phyloP scores from a whole-genome alignment of 2,113 vertebrate species.

The Nanorana parkeri region DNA sequence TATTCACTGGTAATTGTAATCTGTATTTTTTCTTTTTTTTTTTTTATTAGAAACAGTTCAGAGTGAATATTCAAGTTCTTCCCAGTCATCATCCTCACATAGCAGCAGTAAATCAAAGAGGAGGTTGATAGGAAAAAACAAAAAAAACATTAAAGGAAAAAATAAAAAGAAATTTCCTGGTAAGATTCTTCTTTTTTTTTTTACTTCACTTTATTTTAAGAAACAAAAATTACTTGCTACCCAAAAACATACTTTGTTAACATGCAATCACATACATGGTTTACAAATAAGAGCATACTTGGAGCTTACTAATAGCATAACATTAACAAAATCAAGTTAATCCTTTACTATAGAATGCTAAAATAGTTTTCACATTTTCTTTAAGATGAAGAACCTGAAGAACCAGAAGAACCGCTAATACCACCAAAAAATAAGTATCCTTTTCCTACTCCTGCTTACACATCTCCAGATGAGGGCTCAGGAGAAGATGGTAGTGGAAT shows the following conservation, averaged over 20 bases:
- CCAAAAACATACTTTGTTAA: not conserved
- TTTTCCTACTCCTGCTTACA: conserved; percentile 23
- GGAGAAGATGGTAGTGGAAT: conserved; percentile 53
- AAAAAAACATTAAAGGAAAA: conserved; percentile 25
- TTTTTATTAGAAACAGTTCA: conserved; percentile 35
- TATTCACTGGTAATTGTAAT: not conserved
- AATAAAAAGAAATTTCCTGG: conserved; percentile 41
- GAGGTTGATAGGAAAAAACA: conserved; percentile 32
- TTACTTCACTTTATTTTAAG: too few relatives aligned
- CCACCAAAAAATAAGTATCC: conserved; percentile 38
- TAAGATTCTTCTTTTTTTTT: not conserved
- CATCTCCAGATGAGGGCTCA: conserved; percentile 26
- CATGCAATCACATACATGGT: not conserved
- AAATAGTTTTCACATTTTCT: not conserved
- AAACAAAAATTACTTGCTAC: not conserved
- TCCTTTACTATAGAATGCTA: not conserved
- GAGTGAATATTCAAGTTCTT: conserved; percentile 38
- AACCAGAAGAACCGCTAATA: conserved; percentile 33
- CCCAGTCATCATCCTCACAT: conserved; percentile 48
- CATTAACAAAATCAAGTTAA: too few relatives aligned
- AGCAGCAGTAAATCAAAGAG: conserved; percentile 55
- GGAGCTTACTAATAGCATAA: too few relatives aligned
- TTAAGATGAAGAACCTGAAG: conserved; percentile 27
- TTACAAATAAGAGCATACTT: too few relatives aligned
- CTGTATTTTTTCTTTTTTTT: not conserved